Evolutionary conservation across 2,888 invertebrate genomes (phyloP).

Genomic region (Junonia oenone): DNA sequence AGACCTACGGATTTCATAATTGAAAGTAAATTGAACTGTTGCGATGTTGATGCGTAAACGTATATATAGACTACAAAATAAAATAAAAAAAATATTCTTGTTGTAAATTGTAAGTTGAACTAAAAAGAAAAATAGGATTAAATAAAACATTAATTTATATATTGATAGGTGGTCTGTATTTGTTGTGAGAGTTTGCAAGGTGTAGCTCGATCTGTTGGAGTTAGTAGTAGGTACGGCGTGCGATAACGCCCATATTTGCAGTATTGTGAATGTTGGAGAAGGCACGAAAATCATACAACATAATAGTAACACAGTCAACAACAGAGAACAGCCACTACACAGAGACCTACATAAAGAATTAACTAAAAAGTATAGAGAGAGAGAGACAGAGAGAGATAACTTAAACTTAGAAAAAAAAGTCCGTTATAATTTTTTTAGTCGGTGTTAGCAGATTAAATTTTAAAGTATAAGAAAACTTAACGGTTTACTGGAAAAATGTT

Average conservation of each 20-base stretch:
- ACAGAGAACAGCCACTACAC: constrained; percentile 81
- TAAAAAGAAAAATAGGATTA: constrained; percentile 25
- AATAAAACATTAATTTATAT: constrained; percentile 33
- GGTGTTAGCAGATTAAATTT: constrained; percentile 41
- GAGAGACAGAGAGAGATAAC: constrained; percentile 28
- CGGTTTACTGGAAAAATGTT: constrained; percentile 3
- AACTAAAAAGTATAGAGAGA: constrained; percentile 66
- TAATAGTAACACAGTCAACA: constrained; percentile 76
- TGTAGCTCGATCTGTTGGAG: constrained; percentile 77
- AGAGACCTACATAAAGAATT: constrained; percentile 65
- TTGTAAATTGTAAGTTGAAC: constrained; percentile 29
- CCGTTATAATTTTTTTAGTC: constrained; percentile 47
- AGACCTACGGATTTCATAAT: constrained; percentile 28
- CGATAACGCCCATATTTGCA: constrained; percentile 70
- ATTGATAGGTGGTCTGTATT: constrained; percentile 56
- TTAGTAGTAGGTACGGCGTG: constrained; percentile 74
- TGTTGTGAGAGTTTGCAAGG: constrained; percentile 74
- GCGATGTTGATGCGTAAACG: constrained; percentile 24
- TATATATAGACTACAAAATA: constrained; percentile 18
- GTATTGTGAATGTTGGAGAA: constrained; percentile 78
- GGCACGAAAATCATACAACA: constrained; percentile 78
- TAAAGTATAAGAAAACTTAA: constrained; percentile 25
- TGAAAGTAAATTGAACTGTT: constrained; percentile 20
- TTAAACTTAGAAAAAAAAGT: constrained; percentile 28
- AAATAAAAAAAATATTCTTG: constrained; percentile 32